A percentile compares a stretch with the other conserved stretches of the same genome.
Conservation (phyloP, 2,113 vertebrate genomes). For the Pungitius pungitius region DNA sequence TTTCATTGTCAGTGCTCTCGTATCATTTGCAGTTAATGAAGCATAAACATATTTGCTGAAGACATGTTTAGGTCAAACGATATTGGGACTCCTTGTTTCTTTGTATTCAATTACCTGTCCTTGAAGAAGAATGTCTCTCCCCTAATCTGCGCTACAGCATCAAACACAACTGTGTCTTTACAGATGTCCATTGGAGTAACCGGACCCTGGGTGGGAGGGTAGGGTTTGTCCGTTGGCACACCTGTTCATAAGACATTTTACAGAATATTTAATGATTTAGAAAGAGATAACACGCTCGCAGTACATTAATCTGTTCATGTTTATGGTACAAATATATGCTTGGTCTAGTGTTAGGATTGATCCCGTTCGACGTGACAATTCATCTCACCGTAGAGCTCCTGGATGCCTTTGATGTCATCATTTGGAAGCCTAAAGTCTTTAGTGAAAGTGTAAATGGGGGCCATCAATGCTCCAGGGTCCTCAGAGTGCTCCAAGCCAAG, state of each 20-base stretch:
- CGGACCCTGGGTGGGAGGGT: slow-evolving; percentile 90
- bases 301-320: neutral
- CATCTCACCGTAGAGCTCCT: slow-evolving; percentile 92
- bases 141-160: slow-evolving; percentile 91
- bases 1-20: neutral
- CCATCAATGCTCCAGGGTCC: slow-evolving; percentile 95
- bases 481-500: slow-evolving; percentile 96
- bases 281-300: neutral
- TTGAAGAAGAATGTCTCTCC: slow-evolving; percentile 98
- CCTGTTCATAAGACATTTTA: slow-evolving; percentile 75
- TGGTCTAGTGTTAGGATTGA: neutral
- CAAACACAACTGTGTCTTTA: slow-evolving; percentile 88
- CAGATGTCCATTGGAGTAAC: slow-evolving; percentile 94
- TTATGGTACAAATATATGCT: neutral
- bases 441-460: slow-evolving; percentile 94
- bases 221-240: slow-evolving; percentile 78
- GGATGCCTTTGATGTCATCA: slow-evolving; percentile 93
- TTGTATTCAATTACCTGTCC: slow-evolving; percentile 85
- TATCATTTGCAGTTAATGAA: neutral
- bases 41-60: neutral
- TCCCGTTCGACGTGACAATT: slow-evolving; percentile 6
- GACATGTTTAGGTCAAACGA: neutral
- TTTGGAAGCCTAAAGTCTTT: slow-evolving; percentile 93
- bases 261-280: slow-evolving; percentile 2
- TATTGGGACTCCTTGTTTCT: neutral